These are phyloP conservation scores for Eurystomus gularis DNA, from an alignment of 2,113 vertebrate species.

Conservation along the genomic window DNA sequence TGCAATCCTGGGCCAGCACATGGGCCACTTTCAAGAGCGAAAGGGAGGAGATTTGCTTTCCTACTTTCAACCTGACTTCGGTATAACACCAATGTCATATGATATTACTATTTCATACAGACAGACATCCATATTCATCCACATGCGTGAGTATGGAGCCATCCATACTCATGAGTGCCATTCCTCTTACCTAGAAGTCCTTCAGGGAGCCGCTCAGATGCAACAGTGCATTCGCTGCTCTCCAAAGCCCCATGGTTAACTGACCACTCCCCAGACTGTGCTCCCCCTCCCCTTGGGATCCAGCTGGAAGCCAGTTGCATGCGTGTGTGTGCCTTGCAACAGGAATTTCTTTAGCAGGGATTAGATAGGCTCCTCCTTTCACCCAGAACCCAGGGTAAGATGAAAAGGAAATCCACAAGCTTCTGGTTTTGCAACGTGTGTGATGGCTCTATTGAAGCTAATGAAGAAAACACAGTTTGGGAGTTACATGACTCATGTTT, in stretches of 20 bases:
- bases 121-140: no score
- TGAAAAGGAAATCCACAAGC: not conserved
- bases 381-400: not conserved
- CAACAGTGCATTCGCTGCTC: not conserved
- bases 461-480: not conserved
- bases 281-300: not conserved
- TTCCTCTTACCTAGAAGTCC: not conserved
- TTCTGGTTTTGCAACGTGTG: not conserved
- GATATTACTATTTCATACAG: not conserved
- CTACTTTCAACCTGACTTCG: not conserved
- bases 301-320: not conserved
- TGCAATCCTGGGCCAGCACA: not conserved
- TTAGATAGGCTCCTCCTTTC: not conserved
- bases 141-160: no score
- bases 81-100: not conserved
- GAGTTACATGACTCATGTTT: not conserved
- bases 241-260: not conserved
- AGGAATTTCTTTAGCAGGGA: not conserved
- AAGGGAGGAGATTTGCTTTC: not conserved
- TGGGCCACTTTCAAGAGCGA: not conserved
- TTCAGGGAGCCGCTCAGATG: not conserved
- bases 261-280: accelerated
- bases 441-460: not conserved
- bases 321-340: not conserved
- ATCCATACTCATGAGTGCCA: not conserved